A percentile compares a stretch with the other conserved stretches of the same genome.
These are phyloP conservation scores for Gryllus longicercus DNA, from an alignment of 2,888 invertebrate species.

Conservation along the genomic window DNA sequence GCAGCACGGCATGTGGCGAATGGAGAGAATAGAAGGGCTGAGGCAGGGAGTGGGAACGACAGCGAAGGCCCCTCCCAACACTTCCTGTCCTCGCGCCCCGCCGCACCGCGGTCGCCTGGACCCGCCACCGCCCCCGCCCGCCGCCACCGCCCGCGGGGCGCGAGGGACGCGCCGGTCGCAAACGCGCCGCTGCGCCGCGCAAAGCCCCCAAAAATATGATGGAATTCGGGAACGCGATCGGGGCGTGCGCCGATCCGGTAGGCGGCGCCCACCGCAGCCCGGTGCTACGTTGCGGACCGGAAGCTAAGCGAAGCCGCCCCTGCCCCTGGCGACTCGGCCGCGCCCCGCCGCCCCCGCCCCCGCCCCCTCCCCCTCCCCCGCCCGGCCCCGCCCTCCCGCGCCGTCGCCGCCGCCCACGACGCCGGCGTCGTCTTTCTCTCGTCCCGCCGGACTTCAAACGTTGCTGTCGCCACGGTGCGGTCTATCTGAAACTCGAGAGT, in stretches of 20 bases:
- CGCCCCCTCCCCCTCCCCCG: too few relatives aligned
- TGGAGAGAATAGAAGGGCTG: too few relatives aligned
- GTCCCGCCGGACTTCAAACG: slow-evolving; percentile 10
- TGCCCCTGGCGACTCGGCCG: too few relatives aligned
- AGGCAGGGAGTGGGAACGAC: too few relatives aligned
- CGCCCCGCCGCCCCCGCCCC: too few relatives aligned
- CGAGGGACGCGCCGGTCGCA: background rate
- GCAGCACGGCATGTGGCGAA: too few relatives aligned
- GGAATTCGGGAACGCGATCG: background rate
- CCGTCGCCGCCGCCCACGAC: background rate
- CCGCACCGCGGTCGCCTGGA: background rate
- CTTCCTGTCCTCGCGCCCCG: background rate
- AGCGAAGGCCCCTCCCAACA: too few relatives aligned
- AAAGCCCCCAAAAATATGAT: background rate
- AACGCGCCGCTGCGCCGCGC: background rate
- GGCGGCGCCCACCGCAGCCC: background rate
- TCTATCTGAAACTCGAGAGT: slow-evolving; percentile 10
- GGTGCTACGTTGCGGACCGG: background rate
- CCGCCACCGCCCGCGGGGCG: background rate
- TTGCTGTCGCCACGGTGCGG: background rate
- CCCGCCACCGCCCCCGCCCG: background rate
- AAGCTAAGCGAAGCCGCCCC: background rate
- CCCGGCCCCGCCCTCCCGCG: too few relatives aligned
- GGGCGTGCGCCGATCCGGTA: background rate
- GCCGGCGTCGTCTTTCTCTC: slow-evolving; percentile 17